Evolutionary conservation across 2,113 vertebrate species (phyloP).

Genomic region (Gadus chalcogrammus): DNA sequence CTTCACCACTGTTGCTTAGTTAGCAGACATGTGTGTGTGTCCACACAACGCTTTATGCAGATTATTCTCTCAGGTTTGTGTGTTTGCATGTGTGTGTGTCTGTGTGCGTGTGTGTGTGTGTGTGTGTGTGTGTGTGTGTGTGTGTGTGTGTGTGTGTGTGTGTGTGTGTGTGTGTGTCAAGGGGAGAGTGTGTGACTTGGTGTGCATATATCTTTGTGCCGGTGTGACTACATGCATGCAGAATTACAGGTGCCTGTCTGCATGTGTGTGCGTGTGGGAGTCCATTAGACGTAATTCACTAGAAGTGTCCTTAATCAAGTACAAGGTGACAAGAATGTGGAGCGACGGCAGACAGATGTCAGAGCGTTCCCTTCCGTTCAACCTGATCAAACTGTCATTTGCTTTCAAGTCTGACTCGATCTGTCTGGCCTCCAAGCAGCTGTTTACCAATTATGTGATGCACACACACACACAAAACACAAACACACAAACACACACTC

Average conservation of each 20-base stretch:
- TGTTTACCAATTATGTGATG: constrained; percentile 44
- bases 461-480: constrained; percentile 9
- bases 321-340: constrained; percentile 30
- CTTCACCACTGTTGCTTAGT: constrained; percentile 28
- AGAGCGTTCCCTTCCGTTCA: constrained; percentile 57
- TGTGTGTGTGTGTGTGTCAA: constrained; percentile 1
- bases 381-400: constrained; percentile 64
- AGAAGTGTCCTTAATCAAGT: constrained; percentile 45
- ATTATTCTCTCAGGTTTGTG: not conserved
- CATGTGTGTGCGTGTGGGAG: constrained; percentile 15
- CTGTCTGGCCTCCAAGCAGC: constrained; percentile 54
- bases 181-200: not conserved
- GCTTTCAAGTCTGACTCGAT: constrained; percentile 49
- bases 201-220: not conserved
- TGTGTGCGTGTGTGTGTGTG: constrained; percentile 6
- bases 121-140: constrained; percentile 10
- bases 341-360: constrained; percentile 62
- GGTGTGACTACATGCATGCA: not conserved
- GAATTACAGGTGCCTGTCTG: constrained; percentile 23
- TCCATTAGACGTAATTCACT: not conserved
- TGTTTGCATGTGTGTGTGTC: constrained; percentile 5
- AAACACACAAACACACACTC: not conserved
- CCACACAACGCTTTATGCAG: too few species aligned
- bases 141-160: constrained; percentile 9
- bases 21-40: constrained; percentile 31